phyloP scores from a whole-genome alignment of 2,797 vertebrate species.

The Echeneis naucrates region DNA sequence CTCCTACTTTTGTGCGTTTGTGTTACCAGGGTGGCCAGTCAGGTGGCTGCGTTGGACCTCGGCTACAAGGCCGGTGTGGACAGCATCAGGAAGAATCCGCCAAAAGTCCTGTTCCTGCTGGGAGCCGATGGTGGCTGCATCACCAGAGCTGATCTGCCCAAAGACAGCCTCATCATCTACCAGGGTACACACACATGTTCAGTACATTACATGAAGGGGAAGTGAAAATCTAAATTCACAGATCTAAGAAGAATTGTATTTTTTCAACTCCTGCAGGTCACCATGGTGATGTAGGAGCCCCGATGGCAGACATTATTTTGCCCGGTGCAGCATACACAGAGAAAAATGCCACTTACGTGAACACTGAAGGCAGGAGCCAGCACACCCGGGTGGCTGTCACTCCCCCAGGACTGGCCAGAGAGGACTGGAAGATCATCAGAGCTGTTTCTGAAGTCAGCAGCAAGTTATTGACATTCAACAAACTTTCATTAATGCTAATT shows the following conservation, averaged over 20 bases:
- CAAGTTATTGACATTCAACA: rapidly evolving
- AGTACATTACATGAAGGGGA: neutral
- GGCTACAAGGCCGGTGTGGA: slow-evolving; percentile 97
- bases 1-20: slow-evolving; percentile 22
- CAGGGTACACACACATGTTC: slow-evolving; percentile 86
- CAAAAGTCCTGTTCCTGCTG: slow-evolving; percentile 93
- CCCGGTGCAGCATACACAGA: slow-evolving; percentile 97
- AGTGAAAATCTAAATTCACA: neutral
- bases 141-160: slow-evolving; percentile 92
- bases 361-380: slow-evolving; percentile 96
- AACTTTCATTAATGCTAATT: rapidly evolving
- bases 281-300: slow-evolving; percentile 94
- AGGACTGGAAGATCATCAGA: slow-evolving; percentile 97
- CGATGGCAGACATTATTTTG: slow-evolving; percentile 94
- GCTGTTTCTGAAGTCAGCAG: slow-evolving; percentile 92
- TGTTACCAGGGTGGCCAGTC: slow-evolving; percentile 92
- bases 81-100: slow-evolving; percentile 90
- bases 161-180: slow-evolving; percentile 93
- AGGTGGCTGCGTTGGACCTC: slow-evolving; percentile 96
- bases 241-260: neutral
- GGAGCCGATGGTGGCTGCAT: slow-evolving; percentile 94
- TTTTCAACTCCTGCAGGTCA: slow-evolving; percentile 85
- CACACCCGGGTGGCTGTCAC: slow-evolving; percentile 95
- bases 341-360: slow-evolving; percentile 94
- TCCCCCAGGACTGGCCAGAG: slow-evolving; percentile 93